Conservation (phyloP, 2,888 invertebrate species). For the Scaeva pyrastri region DNA sequence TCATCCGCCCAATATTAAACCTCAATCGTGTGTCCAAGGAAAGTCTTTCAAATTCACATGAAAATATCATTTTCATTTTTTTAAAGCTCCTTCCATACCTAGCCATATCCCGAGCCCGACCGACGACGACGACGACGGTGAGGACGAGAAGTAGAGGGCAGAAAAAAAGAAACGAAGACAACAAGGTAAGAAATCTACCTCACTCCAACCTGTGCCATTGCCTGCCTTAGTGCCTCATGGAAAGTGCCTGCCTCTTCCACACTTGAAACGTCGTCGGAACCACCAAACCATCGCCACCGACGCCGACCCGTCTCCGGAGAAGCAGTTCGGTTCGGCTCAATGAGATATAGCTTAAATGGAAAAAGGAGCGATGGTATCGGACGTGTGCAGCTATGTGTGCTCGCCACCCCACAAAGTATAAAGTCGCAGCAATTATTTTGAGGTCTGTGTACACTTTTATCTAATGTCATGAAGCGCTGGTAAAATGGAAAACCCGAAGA, state of each 20-base stretch:
- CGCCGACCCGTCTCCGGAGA: background rate
- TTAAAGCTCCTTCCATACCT: background rate
- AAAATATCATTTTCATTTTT: slow-evolving; percentile 41
- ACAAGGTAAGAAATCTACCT: slow-evolving; percentile 35
- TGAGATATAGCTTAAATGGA: slow-evolving; percentile 51
- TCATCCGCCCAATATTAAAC: slow-evolving; percentile 54
- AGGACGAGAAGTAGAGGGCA: background rate
- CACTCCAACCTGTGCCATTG: slow-evolving; percentile 14
- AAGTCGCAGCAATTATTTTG: slow-evolving; percentile 69
- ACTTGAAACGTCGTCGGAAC: background rate
- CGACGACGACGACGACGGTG: slow-evolving; percentile 41
- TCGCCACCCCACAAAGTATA: slow-evolving; percentile 51
- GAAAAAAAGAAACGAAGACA: slow-evolving; percentile 9
- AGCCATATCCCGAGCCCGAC: background rate
- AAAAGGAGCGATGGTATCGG: slow-evolving; percentile 49
- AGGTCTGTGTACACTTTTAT: slow-evolving; percentile 63
- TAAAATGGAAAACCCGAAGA: slow-evolving; percentile 57
- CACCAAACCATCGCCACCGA: background rate
- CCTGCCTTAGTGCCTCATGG: background rate
- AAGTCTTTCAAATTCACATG: slow-evolving; percentile 47
- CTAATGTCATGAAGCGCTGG: slow-evolving; percentile 54
- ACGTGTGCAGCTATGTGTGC: slow-evolving; percentile 39
- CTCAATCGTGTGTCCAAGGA: slow-evolving; percentile 53
- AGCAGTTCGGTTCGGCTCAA: slow-evolving; percentile 38
- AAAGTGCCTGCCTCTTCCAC: slow-evolving; percentile 11